phyloP scores from a whole-genome alignment of 2,113 vertebrate species.

The Hirundichthys speculiger region DNA sequence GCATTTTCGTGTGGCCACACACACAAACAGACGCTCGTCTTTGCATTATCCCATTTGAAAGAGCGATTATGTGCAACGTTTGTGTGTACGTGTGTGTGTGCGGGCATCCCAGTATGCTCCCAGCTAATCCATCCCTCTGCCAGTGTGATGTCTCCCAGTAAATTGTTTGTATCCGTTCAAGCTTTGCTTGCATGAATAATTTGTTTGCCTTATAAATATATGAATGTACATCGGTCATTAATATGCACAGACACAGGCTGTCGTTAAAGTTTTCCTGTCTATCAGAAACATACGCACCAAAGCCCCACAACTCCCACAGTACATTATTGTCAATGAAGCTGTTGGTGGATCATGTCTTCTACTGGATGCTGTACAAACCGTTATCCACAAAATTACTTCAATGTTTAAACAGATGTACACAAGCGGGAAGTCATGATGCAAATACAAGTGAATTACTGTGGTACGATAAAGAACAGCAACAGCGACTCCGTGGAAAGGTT shows the following conservation, averaged over 20 bases:
- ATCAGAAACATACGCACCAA: slow-evolving; percentile 50
- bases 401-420: slow-evolving; percentile 39
- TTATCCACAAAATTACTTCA: slow-evolving; percentile 24
- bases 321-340: slow-evolving; percentile 34
- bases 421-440: slow-evolving; percentile 14
- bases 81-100: slow-evolving; percentile 6
- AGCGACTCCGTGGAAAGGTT: slow-evolving; percentile 7
- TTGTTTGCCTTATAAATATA: slow-evolving; percentile 84
- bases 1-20: background rate
- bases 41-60: slow-evolving; percentile 63
- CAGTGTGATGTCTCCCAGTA: slow-evolving; percentile 78
- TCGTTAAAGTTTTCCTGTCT: slow-evolving; percentile 56
- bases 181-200: slow-evolving; percentile 82
- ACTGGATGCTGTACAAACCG: slow-evolving; percentile 22
- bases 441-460: slow-evolving; percentile 33
- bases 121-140: slow-evolving; percentile 72
- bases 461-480: slow-evolving; percentile 11
- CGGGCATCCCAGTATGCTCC: slow-evolving; percentile 53
- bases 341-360: slow-evolving; percentile 27
- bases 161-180: slow-evolving; percentile 84
- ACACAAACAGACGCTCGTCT: slow-evolving; percentile 19
- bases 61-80: slow-evolving; percentile 49
- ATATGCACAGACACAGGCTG: slow-evolving; percentile 75
- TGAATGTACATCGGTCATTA: slow-evolving; percentile 81
- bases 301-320: slow-evolving; percentile 56